These are phyloP conservation scores for Julus scanicus DNA, from an alignment of 2,888 invertebrate genomes.

Conservation along the genomic window DNA sequence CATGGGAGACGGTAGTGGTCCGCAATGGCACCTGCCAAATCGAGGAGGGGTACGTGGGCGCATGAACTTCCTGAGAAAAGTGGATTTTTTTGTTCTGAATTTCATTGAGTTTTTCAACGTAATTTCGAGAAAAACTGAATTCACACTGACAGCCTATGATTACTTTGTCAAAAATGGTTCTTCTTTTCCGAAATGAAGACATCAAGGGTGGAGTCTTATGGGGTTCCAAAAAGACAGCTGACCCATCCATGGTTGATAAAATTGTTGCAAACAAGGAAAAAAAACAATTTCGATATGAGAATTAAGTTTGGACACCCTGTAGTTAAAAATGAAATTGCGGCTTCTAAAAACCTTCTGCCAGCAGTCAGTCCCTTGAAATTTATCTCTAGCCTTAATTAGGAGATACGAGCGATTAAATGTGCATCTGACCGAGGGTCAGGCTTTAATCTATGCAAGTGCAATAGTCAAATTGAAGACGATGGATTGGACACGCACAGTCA, in stretches of 20 bases:
- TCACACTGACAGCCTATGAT: conserved; percentile 13
- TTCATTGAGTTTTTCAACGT: neutral
- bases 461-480: neutral
- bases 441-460: conserved; percentile 3
- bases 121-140: conserved; percentile 26
- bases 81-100: neutral
- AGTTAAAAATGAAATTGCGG: neutral
- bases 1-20: neutral
- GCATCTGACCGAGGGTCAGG: neutral
- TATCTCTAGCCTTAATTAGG: neutral
- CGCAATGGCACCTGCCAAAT: neutral
- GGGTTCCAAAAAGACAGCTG: neutral
- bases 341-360: neutral
- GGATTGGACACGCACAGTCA: conserved; percentile 7
- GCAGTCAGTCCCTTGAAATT: neutral
- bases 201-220: neutral
- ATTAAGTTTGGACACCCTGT: neutral
- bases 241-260: neutral
- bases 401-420: neutral
- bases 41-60: neutral
- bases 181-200: neutral
- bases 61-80: neutral
- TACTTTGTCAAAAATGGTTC: neutral
- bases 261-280: neutral
- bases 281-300: neutral